phyloP scores from a whole-genome alignment of 1,140 invertebrate species.

The Lutraria rhynchaena region DNA sequence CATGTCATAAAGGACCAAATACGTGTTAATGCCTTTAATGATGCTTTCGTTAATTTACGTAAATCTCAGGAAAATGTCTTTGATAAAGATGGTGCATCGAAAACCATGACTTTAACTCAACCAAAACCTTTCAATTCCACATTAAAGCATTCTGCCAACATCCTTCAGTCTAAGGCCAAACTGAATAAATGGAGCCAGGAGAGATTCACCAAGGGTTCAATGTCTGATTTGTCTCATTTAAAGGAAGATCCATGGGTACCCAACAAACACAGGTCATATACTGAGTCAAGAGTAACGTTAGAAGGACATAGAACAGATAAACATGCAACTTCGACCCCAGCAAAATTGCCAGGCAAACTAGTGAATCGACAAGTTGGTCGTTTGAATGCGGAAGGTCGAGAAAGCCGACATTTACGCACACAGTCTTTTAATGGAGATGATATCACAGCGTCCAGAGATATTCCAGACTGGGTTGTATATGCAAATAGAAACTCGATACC shows the following conservation, averaged over 20 bases:
- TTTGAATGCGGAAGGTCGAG: slow-evolving; percentile 7
- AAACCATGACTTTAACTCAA: slow-evolving; percentile 43
- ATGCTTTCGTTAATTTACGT: slow-evolving; percentile 36
- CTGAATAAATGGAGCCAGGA: slow-evolving; percentile 40
- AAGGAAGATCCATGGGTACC: slow-evolving; percentile 54
- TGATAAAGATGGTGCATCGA: slow-evolving; percentile 25
- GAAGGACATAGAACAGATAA: background rate
- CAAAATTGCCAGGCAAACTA: background rate
- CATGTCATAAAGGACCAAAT: slow-evolving; percentile 38
- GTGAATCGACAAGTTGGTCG: slow-evolving; percentile 11
- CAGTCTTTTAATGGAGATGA: slow-evolving; percentile 44
- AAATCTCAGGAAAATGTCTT: slow-evolving; percentile 53
- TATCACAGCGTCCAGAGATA: slow-evolving; percentile 24
- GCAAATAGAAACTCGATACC: slow-evolving; percentile 56
- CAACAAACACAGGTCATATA: slow-evolving; percentile 48
- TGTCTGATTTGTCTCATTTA: slow-evolving; percentile 50
- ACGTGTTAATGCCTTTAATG: slow-evolving; percentile 53
- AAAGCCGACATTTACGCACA: slow-evolving; percentile 13
- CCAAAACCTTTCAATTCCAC: slow-evolving; percentile 54
- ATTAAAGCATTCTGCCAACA: slow-evolving; percentile 28
- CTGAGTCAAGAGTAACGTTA: slow-evolving; percentile 22
- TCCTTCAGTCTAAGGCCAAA: slow-evolving; percentile 41
- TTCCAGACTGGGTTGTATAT: slow-evolving; percentile 56
- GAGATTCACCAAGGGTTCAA: slow-evolving; percentile 50
- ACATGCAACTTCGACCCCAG: background rate